Base-by-base conservation (phyloP, 2,797 vertebrate species). In the Perodicticus potto region DNA sequence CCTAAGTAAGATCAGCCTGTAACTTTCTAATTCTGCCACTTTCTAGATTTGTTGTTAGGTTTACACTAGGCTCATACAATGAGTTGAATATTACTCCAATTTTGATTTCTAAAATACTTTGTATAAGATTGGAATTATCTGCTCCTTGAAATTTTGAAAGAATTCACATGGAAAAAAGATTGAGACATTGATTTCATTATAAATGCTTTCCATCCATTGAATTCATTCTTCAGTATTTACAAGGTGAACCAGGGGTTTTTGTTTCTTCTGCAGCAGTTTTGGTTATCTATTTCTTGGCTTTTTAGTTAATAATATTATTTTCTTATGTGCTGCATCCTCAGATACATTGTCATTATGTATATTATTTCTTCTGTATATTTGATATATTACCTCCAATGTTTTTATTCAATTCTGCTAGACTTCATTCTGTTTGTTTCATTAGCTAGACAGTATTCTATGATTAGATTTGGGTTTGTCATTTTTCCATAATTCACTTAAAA, bases 11-110 rank as follows among this genome's bases (percentile, higher is more conserved):
- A 85, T 29, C 84, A n/a, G 32, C 23, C 53, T 87, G 29, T 72
- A 86, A 91, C 93, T 89, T 87, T 88, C 32, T 85, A 59, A 96
- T 88, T 34, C 10, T 78, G 7, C 70, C 16, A 91, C 89, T 88
- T 27, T 87, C 34, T 85, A 72, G 19, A 90, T 81, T 82, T 88
- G 11, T 84, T 81, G 65, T 4, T 14, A 69, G 25, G 45, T 85
- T 82, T 78, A 34, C 25, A 72, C 0, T 70, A 69, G 32, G 14
- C 49, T 95, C 19, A 29, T 65, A 89, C 78, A 65, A 86, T 63
- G 34, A 85, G 19, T 61, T 76, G 19, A 14, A 69, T 43, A 4
- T 77, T 94, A 70, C 37, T 19, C 37, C 9, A 57, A 92, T 91
- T 93, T 87, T 77, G 49, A 72, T 37, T 83, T 80, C 34, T 90